Evolutionary conservation across 2,888 invertebrate genomes (phyloP), one percentile per base, ranked within the genome.

Genomic region (Hemithea aestivaria): DNA sequence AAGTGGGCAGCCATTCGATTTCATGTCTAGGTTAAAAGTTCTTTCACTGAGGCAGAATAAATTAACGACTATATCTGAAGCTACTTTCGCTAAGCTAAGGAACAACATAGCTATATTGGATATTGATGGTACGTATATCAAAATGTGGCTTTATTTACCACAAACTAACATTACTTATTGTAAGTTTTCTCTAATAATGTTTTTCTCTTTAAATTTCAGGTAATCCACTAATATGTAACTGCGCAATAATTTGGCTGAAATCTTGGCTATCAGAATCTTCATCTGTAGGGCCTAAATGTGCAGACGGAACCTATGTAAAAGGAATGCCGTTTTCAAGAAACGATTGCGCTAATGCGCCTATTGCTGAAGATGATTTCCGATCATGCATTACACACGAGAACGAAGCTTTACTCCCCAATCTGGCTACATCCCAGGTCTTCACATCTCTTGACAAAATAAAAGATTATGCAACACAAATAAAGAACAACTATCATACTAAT

Each of bases 41-140:
- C 85, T 96, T 10, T 94, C 94, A 20, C 70, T 96, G 61, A 88
- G 91, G 33, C 92, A 93, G 62, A 96, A 96, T 69, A 91, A 91
- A 56, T 88, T 96, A 73, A 89, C 90, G 35, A 89, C 91, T 2
- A 89, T 96, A 44, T 89, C 91, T 1, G 96, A 96, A 73, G 84
- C 87, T 11, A 91, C 92, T 0, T 93, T 96, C 62, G 89, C 92
- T 41, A 92, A 93, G 55, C 76, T 96, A 24, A 88, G 94, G 53
- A 93, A 93, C 42, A 95, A 95, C 54, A 93, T 96, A 35, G 95
- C 94, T 5, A 90, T 94, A 55, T 83, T 96, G 40, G 95, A 96
- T 73, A 90, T 96, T 42, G 94, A 95, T 72, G 96, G 95, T 94
- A 81, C 84, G 83, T 64, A 32, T 8, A n/a, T 32, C 34, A 1